A percentile compares a stretch with the other conserved stretches of the same genome.
Conservation (phyloP, 2,888 invertebrate species). For the Sympetrum striolatum region DNA sequence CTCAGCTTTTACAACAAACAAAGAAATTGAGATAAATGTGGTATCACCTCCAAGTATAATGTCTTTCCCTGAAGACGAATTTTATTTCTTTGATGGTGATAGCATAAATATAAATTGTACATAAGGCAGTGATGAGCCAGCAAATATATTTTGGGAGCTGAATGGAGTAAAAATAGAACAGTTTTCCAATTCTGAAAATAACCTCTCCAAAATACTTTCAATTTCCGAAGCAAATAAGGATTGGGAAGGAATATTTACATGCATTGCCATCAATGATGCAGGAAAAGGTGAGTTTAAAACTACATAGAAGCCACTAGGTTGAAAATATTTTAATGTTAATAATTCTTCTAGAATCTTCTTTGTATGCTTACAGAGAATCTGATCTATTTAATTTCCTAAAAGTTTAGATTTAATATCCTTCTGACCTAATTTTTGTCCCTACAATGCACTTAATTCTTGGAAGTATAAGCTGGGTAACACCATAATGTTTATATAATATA, state of each 20-base stretch:
- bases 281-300: slow-evolving; percentile 59
- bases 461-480: too few relatives aligned
- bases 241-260: slow-evolving; percentile 63
- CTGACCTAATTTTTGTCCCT: too few relatives aligned
- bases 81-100: slow-evolving; percentile 1
- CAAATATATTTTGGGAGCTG: slow-evolving; percentile 24
- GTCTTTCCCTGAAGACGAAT: neutral
- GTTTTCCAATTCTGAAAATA: neutral
- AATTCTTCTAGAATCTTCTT: neutral
- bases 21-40: neutral
- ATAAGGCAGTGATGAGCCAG: neutral
- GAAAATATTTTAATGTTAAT: slow-evolving; percentile 56
- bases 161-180: neutral
- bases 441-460: too few relatives aligned
- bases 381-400: too few relatives aligned
- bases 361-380: too few relatives aligned
- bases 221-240: slow-evolving; percentile 16
- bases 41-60: neutral
- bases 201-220: neutral
- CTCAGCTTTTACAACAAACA: slow-evolving; percentile 7
- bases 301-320: slow-evolving; percentile 56
- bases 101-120: neutral
- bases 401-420: too few relatives aligned
- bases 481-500: too few relatives aligned
- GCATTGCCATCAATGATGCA: slow-evolving; percentile 64